Base-by-base conservation (phyloP, 2,888 invertebrate genomes). In the Eledone cirrhosa region DNA sequence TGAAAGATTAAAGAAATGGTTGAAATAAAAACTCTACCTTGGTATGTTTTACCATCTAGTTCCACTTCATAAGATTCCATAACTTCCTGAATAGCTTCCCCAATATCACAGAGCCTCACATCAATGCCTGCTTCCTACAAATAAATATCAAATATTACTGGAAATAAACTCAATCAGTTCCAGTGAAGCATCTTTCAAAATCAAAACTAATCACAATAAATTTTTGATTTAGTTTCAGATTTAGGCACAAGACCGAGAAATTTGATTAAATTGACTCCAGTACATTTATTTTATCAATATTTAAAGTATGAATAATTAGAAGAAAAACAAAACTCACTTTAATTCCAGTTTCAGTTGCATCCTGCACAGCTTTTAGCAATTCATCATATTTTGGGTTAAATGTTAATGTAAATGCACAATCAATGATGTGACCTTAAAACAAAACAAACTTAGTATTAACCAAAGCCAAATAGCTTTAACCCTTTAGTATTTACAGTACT, bases 61-160 rank as follows among this genome's bases (percentile, higher is more conserved):
- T 99, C 99, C 11, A 99, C 94, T 92, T 99, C 99, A 90, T 99
- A 98, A 0, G 98, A 98, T 89, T 99, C 99, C 99, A 99, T 99
- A 0, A 98, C 98, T 92, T 99, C 99, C 90, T 99, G 99, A 85
- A 99, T 97, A 1, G 96, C 96, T 82, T 97, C 95, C 19, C 93
- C 99, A 83, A 99, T 95, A 88, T 99, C 99, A 91, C 99, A 98
- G 80, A 99, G 93, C 89, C 97, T 94, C 0, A 97, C 99, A 91
- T 99, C 99, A 82, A 99, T 98, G 24, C 99, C 99, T 0, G 97
- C 95, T 82, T 94, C 95, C 91, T 92, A 84, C 31, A 82, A 81
- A 80, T 4, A 7, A 3, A 41, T 41, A 8, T 41, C 53, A 53
- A 41, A 41, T 11, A 41, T 41, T 41, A 41, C 41, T 41, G 41